Percentiles rank a stretch among this genome's conserved stretches.
These are phyloP conservation scores for Catharus ustulatus DNA, from an alignment of 2,797 vertebrate genomes.

Conservation along the genomic window DNA sequence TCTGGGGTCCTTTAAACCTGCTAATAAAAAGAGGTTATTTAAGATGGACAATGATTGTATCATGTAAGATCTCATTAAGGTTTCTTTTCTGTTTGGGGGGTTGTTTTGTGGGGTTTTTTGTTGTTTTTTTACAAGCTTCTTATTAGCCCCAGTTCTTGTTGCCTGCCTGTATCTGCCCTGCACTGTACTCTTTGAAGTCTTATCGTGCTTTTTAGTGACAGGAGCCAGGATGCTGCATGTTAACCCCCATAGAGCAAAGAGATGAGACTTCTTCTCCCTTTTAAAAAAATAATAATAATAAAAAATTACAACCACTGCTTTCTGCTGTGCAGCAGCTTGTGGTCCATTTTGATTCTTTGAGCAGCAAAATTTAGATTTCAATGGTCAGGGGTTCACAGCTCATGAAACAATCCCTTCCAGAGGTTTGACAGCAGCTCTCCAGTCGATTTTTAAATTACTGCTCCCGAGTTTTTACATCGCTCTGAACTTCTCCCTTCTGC, in stretches of 20 bases:
- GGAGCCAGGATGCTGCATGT: constrained; percentile 59
- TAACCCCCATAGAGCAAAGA: constrained; percentile 40
- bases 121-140: constrained; percentile 41
- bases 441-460: not conserved
- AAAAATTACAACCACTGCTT: not conserved
- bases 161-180: constrained; percentile 43
- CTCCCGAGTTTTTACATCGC: not conserved
- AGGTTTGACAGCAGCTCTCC: not conserved
- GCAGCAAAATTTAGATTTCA: not conserved
- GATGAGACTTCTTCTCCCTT: not conserved
- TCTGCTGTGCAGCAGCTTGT: not conserved
- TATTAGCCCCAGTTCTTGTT: constrained; percentile 7
- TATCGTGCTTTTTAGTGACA: constrained; percentile 64
- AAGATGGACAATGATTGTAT: constrained; percentile 36
- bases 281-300: not conserved
- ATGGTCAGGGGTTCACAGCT: not conserved
- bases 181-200: constrained; percentile 73
- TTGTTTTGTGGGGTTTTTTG: not conserved
- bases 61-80: constrained; percentile 5
- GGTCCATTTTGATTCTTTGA: not conserved
- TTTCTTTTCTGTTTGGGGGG: not conserved
- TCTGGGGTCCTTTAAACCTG: constrained; percentile 65
- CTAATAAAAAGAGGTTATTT: constrained; percentile 63
- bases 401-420: not conserved
- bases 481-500: constrained; percentile 17